Percentiles rank a stretch among this genome's conserved stretches.
phyloP scores from a whole-genome alignment of 2,797 vertebrate species.

The Oryzias dopingdopingensis region DNA sequence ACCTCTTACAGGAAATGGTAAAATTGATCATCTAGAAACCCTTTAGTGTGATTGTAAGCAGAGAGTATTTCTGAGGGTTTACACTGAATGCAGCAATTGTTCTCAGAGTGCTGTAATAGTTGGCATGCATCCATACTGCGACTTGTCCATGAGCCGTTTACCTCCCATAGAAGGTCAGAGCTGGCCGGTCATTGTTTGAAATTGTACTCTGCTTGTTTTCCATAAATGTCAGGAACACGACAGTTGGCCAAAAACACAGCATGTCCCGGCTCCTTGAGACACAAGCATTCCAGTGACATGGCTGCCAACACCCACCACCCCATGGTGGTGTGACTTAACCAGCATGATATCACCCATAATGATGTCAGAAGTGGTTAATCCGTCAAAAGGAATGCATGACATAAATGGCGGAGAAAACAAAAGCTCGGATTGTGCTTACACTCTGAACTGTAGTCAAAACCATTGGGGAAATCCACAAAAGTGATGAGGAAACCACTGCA shows the following conservation, averaged over 20 bases:
- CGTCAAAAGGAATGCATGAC: conserved; percentile 44
- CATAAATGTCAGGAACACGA: conserved; percentile 62
- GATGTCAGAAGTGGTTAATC: conserved; percentile 46
- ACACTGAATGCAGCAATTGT: conserved; percentile 52
- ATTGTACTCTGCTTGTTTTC: conserved; percentile 54
- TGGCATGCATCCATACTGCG: conserved; percentile 52
- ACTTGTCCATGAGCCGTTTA: conserved; percentile 46
- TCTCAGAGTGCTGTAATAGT: conserved; percentile 50
- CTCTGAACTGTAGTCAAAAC: conserved; percentile 14
- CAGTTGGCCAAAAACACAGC: conserved; percentile 44
- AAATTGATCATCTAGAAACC: conserved; percentile 1
- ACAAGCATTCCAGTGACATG: conserved; percentile 50
- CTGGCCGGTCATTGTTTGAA: conserved; percentile 63
- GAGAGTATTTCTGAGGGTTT: conserved; percentile 15
- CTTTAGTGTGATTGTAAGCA: conserved; percentile 12
- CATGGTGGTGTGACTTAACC: conserved; percentile 21
- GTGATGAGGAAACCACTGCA: conserved; percentile 30
- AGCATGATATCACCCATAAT: conserved; percentile 34
- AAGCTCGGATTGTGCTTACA: conserved; percentile 20
- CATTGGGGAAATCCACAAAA: conserved; percentile 22
- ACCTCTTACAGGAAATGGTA: background rate
- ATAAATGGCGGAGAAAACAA: conserved; percentile 17
- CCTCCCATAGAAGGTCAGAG: conserved; percentile 65
- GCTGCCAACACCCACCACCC: conserved; percentile 39
- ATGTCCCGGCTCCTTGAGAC: conserved; percentile 51